A percentile compares a stretch with the other conserved stretches of the same genome.
phyloP scores from a whole-genome alignment of 2,888 invertebrate genomes.

The Drosophila birchii region DNA sequence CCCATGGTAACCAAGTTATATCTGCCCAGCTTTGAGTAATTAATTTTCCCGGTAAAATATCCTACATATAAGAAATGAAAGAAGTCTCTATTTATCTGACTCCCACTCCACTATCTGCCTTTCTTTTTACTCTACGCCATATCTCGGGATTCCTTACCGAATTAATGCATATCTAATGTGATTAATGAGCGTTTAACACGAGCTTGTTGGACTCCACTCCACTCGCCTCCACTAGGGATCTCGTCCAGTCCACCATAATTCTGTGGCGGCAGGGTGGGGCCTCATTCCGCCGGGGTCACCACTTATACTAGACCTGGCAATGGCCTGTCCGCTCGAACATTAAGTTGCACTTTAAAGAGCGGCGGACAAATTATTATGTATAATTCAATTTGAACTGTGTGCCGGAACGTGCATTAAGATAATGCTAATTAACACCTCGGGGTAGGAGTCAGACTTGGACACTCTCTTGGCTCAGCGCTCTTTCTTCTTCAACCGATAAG shows the following conservation, averaged over 20 bases:
- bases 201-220: constrained; percentile 49
- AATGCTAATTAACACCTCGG: constrained; percentile 80
- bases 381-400: constrained; percentile 80
- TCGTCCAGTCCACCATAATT: constrained; percentile 11
- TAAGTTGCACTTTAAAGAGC: constrained; percentile 79
- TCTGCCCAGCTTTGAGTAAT: neutral
- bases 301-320: constrained; percentile 17
- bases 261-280: constrained; percentile 17
- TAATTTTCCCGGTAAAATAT: neutral
- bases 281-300: constrained; percentile 19
- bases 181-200: constrained; percentile 82
- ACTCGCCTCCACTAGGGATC: neutral
- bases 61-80: constrained; percentile 10
- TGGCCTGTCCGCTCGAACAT: constrained; percentile 56
- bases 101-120: constrained; percentile 1
- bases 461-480: constrained; percentile 42
- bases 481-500: constrained; percentile 61
- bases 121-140: constrained; percentile 1
- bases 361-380: constrained; percentile 78
- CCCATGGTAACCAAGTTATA: neutral
- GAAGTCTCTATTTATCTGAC: constrained; percentile 4
- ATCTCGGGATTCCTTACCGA: constrained; percentile 31
- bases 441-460: constrained; percentile 27
- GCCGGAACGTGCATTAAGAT: constrained; percentile 81
- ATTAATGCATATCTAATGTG: constrained; percentile 78